Evolutionary conservation across 2,888 invertebrate species (phyloP), one percentile per base, ranked within the genome.

Genomic region (Nowickia ferox): DNA sequence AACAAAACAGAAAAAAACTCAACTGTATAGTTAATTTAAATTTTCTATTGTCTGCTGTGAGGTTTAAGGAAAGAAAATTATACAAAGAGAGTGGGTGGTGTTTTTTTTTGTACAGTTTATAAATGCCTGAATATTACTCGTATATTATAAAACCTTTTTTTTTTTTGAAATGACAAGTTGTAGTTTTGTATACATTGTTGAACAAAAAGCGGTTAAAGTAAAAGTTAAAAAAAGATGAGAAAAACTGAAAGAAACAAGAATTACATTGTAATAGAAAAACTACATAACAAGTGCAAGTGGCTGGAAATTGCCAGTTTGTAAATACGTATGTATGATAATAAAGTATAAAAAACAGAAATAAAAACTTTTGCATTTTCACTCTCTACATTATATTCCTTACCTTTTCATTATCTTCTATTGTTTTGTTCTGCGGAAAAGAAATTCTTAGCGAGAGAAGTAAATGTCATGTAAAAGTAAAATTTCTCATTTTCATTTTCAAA

Each of bases 261-360:
- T 63, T 55, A 69, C 61, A 51, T 55, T 30, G 5, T 30, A 30
- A 30, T 17, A 46, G 46, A 44, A 38, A 72, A 59, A 51, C 9
- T 48, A 74, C 48, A 8, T 51, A 75, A 51, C 42, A 63, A 75
- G 51, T 74, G 61, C 38, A 48, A 38, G 38, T 71, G 42, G 42
- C 51, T 44, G 5, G 30, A 30, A 30, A 6, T 30, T 30, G 30
- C 6, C 30, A 30, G 42, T 44, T 40, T 57, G 8, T n/a, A n/a
- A n/a, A n/a, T n/a, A n/a, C n/a, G n/a, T 30, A 4, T 30, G 0
- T 30, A 30, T 30, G 30, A 30, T 30, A 30, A 30, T 30, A 30
- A 30, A 30, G 30, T 30, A 30, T 30, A 30, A 30, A 30, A 30
- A 30, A 30, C 5, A 30, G 0, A 30, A 30, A 30, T 30, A 30